Evolutionary conservation across 2,888 invertebrate genomes (phyloP).

Genomic region (Aphidoletes aphidimyza): DNA sequence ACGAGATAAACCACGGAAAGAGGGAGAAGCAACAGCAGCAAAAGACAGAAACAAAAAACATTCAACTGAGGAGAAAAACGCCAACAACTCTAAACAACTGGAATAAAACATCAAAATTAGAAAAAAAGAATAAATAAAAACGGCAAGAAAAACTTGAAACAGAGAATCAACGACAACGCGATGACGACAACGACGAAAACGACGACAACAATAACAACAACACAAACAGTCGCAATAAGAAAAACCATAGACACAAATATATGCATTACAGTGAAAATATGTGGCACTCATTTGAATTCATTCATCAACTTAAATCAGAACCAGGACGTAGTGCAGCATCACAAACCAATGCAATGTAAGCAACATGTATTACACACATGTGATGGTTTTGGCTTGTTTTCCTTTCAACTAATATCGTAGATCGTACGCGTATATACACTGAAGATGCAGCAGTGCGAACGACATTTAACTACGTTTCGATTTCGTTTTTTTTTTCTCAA

Average conservation of each 20-base stretch:
- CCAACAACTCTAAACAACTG: conserved; percentile 36
- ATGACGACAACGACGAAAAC: not conserved
- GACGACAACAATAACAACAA: not conserved
- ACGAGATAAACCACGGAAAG: not conserved
- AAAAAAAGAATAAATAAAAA: conserved; percentile 8
- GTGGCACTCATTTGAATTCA: conserved; percentile 46
- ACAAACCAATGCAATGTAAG: not conserved
- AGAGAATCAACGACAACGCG: not conserved
- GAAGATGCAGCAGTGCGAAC: not conserved
- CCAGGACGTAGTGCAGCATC: not conserved
- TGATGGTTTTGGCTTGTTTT: not conserved
- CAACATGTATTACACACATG: not conserved
- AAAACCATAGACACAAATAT: not conserved
- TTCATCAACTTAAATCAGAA: conserved; percentile 16
- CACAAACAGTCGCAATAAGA: not conserved
- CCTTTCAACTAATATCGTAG: not conserved
- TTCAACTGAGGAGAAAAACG: not conserved
- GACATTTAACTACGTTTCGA: conserved; percentile 12
- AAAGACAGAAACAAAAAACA: not conserved
- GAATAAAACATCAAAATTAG: conserved; percentile 9
- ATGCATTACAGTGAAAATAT: not conserved
- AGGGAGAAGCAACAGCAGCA: not conserved
- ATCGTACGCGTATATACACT: not conserved
- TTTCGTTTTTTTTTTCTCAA: not conserved
- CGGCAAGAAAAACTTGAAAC: not conserved